These are phyloP conservation scores for Martes martes DNA, from an alignment of 2,113 vertebrate genomes.

Conservation along the genomic window DNA sequence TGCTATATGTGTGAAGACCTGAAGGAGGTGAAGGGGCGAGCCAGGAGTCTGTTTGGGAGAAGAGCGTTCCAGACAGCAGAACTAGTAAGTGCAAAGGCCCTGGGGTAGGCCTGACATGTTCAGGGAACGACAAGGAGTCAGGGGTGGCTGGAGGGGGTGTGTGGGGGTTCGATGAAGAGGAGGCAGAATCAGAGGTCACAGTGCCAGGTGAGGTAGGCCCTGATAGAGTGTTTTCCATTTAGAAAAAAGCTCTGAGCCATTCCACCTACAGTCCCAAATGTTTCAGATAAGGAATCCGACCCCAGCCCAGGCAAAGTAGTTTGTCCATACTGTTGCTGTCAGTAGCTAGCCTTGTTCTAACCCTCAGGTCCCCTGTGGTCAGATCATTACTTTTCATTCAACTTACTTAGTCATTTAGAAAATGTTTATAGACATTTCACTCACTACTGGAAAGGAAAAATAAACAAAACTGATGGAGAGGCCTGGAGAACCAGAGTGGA, in stretches of 20 bases:
- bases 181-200: neutral
- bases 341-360: neutral
- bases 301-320: neutral
- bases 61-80: neutral
- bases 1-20: neutral
- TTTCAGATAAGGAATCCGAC: neutral
- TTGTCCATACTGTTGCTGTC: neutral
- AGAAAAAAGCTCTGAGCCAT: neutral
- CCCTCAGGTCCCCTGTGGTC: neutral
- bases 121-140: neutral
- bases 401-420: neutral
- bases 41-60: neutral
- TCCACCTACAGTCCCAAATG: neutral
- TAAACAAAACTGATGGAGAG: neutral
- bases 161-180: rapidly evolving
- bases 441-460: neutral
- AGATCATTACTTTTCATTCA: neutral
- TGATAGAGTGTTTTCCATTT: neutral
- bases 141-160: neutral
- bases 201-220: neutral
- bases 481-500: neutral
- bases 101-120: neutral
- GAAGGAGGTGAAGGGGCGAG: neutral
- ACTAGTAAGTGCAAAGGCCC: neutral
- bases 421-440: neutral